Conservation (phyloP, 2,797 vertebrate species). For the Lithobates sylvaticus region DNA sequence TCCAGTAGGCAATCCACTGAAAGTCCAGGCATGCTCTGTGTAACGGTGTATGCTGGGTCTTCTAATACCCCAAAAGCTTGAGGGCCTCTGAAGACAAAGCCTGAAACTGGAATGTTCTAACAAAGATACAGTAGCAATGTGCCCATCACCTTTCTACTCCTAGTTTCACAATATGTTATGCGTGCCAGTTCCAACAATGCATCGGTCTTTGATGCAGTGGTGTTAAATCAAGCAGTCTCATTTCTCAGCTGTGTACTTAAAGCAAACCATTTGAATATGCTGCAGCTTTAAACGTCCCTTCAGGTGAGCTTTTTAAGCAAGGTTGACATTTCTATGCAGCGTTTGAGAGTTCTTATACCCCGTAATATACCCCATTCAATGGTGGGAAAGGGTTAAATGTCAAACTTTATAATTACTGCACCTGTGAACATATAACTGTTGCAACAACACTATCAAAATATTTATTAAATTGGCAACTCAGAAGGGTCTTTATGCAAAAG, state of each 20-base stretch:
- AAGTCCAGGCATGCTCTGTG: neutral
- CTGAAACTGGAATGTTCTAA: slow-evolving; percentile 26
- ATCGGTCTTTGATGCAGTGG: slow-evolving; percentile 27
- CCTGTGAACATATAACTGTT: no score
- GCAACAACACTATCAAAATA: no score
- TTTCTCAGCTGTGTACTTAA: neutral
- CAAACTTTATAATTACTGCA: neutral
- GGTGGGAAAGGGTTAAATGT: neutral
- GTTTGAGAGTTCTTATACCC: neutral
- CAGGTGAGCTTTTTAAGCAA: neutral
- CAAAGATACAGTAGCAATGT: slow-evolving; percentile 9
- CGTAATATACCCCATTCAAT: neutral
- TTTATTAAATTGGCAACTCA: neutral
- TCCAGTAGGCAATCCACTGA: neutral
- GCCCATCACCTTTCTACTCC: neutral
- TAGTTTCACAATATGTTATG: neutral
- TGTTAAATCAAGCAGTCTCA: neutral
- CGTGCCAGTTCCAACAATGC: neutral
- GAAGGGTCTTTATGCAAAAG: neutral
- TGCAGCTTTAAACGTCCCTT: neutral
- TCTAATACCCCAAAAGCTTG: neutral
- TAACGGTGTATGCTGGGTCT: neutral
- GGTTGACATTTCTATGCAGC: neutral
- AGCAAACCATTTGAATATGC: neutral
- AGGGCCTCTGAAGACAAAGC: neutral